Evolutionary conservation across 2,888 invertebrate genomes (phyloP), one percentile per base, ranked within the genome.

Genomic region (Leptinotarsa tumamoca): DNA sequence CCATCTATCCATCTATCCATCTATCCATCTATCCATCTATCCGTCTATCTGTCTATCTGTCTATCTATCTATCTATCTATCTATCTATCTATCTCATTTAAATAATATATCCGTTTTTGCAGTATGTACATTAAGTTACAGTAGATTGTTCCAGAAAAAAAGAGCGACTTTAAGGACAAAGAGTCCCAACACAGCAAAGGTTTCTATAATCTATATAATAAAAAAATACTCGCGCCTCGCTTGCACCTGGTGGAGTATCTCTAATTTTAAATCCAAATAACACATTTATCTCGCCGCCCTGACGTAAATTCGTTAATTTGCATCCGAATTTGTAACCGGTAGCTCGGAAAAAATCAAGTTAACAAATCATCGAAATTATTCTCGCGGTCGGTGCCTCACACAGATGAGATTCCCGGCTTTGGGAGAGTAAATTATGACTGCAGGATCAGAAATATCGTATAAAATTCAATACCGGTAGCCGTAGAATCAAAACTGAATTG

Each of bases 231-330:
- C 74, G 73, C 73, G 68, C 51, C 72, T 63, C 73, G 49, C 70
- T 66, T 79, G 63, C 80, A 79, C 76, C 80, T 77, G 79, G 73
- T 73, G 63, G 68, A 72, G 75, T 77, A 76, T 80, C 78, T 83
- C 81, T 84, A 84, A 84, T 85, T 84, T 85, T 84, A 85, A 85
- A 82, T 82, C 83, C 80, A 83, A 84, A 83, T 83, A 83, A 79
- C 83, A 78, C 84, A 86, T 86, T 83, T 84, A 84, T 86, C 85
- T 84, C 74, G 78, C 73, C 76, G 73, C 79, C 79, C 80, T 80
- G 84, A 85, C 85, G 77, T 80, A 83, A 83, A 84, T 85, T 84
- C 84, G 84, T 84, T 86, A 84, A 86, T 86, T 86, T 86, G 85
- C 86, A 86, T 86, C 84, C 85, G 83, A 84, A 84, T 84, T 81